Base-by-base conservation (phyloP, 64 coral and sea anemone genomes). In the Montipora capricornis region DNA sequence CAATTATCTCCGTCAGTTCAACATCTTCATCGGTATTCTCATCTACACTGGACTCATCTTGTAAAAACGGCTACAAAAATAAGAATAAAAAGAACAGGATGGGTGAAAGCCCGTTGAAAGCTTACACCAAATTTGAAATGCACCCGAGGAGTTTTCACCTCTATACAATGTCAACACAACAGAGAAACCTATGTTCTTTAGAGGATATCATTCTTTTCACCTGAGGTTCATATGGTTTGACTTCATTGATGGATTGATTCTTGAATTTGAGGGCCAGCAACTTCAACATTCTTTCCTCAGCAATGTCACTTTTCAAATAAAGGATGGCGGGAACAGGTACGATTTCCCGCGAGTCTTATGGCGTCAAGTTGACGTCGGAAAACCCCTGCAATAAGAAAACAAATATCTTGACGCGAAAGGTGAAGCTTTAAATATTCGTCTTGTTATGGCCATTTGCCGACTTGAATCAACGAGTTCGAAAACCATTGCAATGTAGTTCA, bases 231-330 rank as follows among this genome's bases (percentile, higher is more conserved):
- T 92, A 99, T 22, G 98, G 98, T 62, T 70, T 96, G 60, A 99
- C 98, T 99, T 99, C 98, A 82, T 99, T 99, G 81, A 99, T 89
- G 66, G 98, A 99, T 73, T 99, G 98, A 66, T 96, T 99, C 84
- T 90, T 99, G 67, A 99, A 94, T 62, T 99, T 99, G 13, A 90
- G 91, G 44, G 98, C 96, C 20, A 99, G 80, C 68, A 99, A 96
- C 92, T 94, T 99, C 88, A 99, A 90, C 98, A 99, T 99, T 75
- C 69, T 88, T 95, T 94, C 68, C 53, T 71, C 6, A 20, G 68
- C 17, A 60, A 83, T 90, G 90, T 74, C 76, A 26, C 71, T 82
- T 24, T 75, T 26, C 19, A 64, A 83, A 80, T 84, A n/a, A 12
- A 66, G 20, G 68, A 76, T 85, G 78, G 44, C 81, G 81, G 83